phyloP scores from a whole-genome alignment of 2,113 vertebrate genomes.

The Ammodytes dubius region DNA sequence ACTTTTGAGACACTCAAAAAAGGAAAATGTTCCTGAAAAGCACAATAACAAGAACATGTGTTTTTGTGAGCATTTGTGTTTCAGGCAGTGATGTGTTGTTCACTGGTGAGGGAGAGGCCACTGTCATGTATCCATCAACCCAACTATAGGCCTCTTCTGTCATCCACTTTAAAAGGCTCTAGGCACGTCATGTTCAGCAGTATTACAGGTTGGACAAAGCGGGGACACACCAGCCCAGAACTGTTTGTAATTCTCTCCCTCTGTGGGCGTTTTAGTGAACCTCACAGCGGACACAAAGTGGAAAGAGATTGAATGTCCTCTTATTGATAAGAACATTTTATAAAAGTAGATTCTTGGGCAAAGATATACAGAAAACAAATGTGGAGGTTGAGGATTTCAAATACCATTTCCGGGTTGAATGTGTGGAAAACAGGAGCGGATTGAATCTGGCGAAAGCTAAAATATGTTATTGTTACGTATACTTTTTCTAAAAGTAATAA shows the following conservation, averaged over 20 bases:
- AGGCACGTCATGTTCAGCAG: neutral
- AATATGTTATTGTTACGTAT: no score
- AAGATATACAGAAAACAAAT: neutral
- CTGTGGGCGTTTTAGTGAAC: neutral
- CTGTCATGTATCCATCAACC: constrained; percentile 50
- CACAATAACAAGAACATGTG: neutral
- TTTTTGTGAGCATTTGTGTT: constrained; percentile 1
- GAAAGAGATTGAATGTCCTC: neutral
- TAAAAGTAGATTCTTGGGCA: no score
- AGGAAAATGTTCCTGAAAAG: neutral
- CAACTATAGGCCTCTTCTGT: constrained; percentile 37
- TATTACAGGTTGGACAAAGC: neutral
- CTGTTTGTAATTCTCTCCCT: neutral
- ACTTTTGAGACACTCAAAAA: neutral
- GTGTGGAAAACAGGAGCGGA: neutral
- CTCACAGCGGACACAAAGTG: neutral
- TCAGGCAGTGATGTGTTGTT: constrained; percentile 35
- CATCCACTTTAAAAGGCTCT: neutral
- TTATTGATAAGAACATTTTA: neutral
- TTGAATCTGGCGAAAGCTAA: neutral
- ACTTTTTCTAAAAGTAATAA: no score
- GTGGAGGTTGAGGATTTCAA: neutral
- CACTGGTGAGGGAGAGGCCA: constrained; percentile 18
- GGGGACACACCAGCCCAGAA: neutral
- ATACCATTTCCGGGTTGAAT: neutral